Conservation (phyloP, 2,888 invertebrate genomes). For the Tinea semifulvella region DNA sequence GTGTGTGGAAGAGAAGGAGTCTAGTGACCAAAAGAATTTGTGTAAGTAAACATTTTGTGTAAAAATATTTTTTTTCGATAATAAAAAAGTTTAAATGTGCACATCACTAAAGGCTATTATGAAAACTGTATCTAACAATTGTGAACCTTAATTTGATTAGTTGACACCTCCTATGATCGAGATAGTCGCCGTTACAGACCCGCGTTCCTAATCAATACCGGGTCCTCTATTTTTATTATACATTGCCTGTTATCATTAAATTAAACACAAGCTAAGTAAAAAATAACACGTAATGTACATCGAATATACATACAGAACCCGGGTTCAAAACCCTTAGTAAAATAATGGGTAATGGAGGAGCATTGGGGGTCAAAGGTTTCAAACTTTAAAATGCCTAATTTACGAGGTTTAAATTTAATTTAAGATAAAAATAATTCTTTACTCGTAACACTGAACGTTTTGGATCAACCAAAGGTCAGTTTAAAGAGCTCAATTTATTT, state of each 20-base stretch:
- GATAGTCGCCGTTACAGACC: conserved; percentile 1
- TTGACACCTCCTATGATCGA: conserved; percentile 28
- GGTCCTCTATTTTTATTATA: too few species aligned
- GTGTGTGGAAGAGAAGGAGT: too few species aligned
- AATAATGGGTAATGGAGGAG: too few species aligned
- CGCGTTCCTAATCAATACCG: neutral
- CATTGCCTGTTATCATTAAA: too few species aligned
- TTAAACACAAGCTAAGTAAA: too few species aligned
- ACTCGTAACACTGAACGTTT: neutral
- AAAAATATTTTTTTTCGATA: too few species aligned
- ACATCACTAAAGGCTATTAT: conserved; percentile 27
- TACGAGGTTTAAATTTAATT: conserved; percentile 49
- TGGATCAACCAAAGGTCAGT: neutral
- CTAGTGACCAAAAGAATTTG: too few species aligned
- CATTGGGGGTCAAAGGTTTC: conserved; percentile 39
- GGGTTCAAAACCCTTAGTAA: too few species aligned
- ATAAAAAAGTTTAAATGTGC: conserved; percentile 1
- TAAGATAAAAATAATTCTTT: conserved; percentile 37
- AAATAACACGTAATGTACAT: too few species aligned
- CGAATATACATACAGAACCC: too few species aligned
- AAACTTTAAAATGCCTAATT: conserved; percentile 48
- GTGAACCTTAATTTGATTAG: conserved; percentile 55
- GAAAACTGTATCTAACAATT: conserved; percentile 29
- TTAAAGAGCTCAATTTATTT: conserved; percentile 6
- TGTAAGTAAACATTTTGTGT: too few species aligned